Percentiles rank a stretch among this genome's conserved stretches.
These are phyloP conservation scores for Sciurus niger DNA, from an alignment of 2,113 vertebrate species.

Conservation along the genomic window DNA sequence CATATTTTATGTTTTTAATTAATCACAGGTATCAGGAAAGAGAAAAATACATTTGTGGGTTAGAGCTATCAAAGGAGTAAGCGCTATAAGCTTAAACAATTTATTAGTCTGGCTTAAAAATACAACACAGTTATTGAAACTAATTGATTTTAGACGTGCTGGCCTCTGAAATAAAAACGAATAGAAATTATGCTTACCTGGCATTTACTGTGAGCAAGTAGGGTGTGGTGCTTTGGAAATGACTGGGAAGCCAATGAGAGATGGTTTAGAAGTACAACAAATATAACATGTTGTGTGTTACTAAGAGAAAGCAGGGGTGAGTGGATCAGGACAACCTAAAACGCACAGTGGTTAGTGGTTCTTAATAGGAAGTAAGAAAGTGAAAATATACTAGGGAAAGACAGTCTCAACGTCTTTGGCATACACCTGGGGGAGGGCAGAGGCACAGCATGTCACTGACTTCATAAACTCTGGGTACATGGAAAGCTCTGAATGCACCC, in stretches of 20 bases:
- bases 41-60: neutral
- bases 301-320: neutral
- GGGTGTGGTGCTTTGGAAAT: neutral
- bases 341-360: neutral
- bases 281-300: neutral
- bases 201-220: neutral
- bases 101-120: constrained; percentile 51
- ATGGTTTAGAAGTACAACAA: neutral
- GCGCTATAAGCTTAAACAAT: neutral
- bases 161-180: neutral
- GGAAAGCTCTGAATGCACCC: neutral
- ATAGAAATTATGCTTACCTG: neutral
- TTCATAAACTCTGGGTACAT: neutral
- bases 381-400: neutral
- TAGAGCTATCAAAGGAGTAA: neutral
- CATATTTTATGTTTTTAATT: constrained; percentile 20
- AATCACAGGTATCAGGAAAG: neutral
- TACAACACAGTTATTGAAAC: neutral
- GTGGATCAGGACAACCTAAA: neutral
- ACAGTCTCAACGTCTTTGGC: neutral
- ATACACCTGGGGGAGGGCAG: neutral
- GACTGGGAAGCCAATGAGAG: neutral
- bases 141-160: constrained; percentile 9
- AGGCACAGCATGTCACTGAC: accelerated
- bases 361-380: neutral